Base-by-base conservation (phyloP, 2,888 invertebrate genomes). In the Ichneumoninae sp. region DNA sequence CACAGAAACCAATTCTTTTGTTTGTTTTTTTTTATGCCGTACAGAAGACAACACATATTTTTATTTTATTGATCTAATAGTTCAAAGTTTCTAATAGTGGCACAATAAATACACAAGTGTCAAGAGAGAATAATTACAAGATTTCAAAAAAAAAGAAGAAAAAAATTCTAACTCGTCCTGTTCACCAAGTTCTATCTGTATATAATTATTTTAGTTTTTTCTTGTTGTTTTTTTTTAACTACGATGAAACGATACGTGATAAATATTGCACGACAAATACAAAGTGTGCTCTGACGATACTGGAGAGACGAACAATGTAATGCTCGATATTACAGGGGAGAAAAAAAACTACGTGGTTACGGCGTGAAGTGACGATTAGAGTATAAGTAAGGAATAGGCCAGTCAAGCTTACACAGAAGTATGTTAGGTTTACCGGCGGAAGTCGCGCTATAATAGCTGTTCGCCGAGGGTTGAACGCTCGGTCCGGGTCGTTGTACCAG, bases 401-500 rank as follows among this genome's bases (percentile, higher is more conserved):
- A 87, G 87, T 86, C 87, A 89, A 88, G 88, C 88, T 88, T 88
- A 89, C 87, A 89, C 87, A 88, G 86, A 86, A 86, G 80, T 84
- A 82, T 85, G 86, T 88, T 87, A 86, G 83, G 85, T 87, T 91
- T 91, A 93, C 93, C 93, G 85, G 93, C 93, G 75, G 93, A 93
- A 77, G 93, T 92, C 62, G 93, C 93, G 78, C 92, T 93, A 78
- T 93, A 93, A 82, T 94, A 94, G 85, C 93, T 93, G 79, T 92
- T 93, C 40, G 93, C 92, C 71, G 92, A 93, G 33, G 92, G 93
- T 87, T 93, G 94, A 71, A 94, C 93, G 72, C 92, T 92, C n/a
- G 95, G 94, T 62, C 94, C 94, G 40, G 94, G 95, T 90, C 96
- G 94, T 86, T 96, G 96, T 78, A 96, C 95, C 86, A 96, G 94